A percentile compares a stretch with the other conserved stretches of the same genome.
These are phyloP conservation scores for Pogona vitticeps DNA, from an alignment of 2,113 vertebrate genomes.

Conservation along the genomic window DNA sequence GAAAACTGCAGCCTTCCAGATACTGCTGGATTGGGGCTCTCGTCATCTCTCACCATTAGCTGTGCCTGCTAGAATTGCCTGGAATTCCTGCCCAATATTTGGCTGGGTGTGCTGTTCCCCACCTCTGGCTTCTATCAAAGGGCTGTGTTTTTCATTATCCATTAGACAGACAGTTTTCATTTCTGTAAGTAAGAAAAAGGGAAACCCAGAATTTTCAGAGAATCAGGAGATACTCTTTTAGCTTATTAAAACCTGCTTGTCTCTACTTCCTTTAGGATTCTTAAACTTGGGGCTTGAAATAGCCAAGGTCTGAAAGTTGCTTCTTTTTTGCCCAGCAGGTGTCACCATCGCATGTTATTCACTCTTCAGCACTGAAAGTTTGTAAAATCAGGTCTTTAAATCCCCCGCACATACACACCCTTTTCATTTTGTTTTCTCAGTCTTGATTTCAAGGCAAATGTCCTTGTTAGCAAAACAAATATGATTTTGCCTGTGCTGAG, in stretches of 20 bases:
- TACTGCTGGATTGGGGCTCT: too few species aligned
- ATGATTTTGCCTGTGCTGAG: background rate
- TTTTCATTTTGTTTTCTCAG: background rate
- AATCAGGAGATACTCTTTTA: background rate
- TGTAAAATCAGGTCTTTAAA: background rate
- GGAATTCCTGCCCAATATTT: background rate
- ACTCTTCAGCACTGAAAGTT: background rate
- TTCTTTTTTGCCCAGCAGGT: background rate
- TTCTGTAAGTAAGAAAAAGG: background rate
- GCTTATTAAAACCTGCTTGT: background rate
- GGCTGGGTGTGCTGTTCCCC: too few species aligned
- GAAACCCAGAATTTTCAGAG: background rate
- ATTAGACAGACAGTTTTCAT: too few species aligned
- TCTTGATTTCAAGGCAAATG: constrained; percentile 5
- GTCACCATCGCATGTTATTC: background rate
- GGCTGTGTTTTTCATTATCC: too few species aligned
- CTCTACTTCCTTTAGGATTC: too few species aligned
- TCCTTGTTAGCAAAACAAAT: background rate
- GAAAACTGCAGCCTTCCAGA: background rate
- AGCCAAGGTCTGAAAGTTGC: too few species aligned
- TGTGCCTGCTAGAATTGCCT: too few species aligned
- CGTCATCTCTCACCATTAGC: too few species aligned
- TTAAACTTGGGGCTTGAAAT: too few species aligned
- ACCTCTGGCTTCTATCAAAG: too few species aligned
- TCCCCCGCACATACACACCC: too few species aligned